These are phyloP conservation scores for Trididemnum miniatum DNA, from an alignment of 23 tunicate genomes.

Conservation along the genomic window DNA sequence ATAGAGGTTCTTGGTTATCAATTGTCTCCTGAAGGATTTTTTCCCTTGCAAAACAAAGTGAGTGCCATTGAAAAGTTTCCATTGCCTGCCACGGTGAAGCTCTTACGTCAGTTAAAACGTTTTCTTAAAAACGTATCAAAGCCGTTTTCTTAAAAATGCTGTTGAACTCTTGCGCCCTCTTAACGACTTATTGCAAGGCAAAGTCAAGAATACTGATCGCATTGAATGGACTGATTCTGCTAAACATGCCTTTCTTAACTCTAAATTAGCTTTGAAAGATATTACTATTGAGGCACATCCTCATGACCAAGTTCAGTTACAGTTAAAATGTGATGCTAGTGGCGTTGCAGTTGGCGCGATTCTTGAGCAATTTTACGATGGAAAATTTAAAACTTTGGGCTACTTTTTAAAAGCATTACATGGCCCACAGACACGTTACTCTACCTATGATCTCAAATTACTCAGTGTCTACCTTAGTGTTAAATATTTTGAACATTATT, in stretches of 20 bases:
- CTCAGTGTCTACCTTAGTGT: not conserved
- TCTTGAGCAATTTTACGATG: not conserved
- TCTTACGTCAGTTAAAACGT: too few species aligned
- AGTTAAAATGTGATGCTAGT: not conserved
- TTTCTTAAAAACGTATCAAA: too few species aligned
- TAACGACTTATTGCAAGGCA: too few species aligned
- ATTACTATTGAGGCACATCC: not conserved
- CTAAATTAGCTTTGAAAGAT: not conserved
- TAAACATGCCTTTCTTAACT: too few species aligned
- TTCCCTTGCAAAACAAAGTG: not conserved
- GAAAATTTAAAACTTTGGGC: not conserved
- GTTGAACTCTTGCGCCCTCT: too few species aligned
- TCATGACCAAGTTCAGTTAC: not conserved
- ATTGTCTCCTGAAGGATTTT: not conserved
- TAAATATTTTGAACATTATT: not conserved
- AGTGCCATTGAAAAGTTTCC: not conserved
- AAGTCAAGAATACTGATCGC: too few species aligned
- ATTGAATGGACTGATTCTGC: too few species aligned
- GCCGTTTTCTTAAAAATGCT: too few species aligned
- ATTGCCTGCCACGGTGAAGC: too few species aligned
- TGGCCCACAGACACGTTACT: not conserved
- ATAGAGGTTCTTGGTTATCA: not conserved
- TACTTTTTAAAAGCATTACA: not conserved
- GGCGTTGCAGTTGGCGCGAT: not conserved
- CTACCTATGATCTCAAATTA: not conserved